Evolutionary conservation across 2,113 vertebrate genomes (phyloP), one percentile per base, ranked within the genome.

Genomic region (Urocitellus parryii): DNA sequence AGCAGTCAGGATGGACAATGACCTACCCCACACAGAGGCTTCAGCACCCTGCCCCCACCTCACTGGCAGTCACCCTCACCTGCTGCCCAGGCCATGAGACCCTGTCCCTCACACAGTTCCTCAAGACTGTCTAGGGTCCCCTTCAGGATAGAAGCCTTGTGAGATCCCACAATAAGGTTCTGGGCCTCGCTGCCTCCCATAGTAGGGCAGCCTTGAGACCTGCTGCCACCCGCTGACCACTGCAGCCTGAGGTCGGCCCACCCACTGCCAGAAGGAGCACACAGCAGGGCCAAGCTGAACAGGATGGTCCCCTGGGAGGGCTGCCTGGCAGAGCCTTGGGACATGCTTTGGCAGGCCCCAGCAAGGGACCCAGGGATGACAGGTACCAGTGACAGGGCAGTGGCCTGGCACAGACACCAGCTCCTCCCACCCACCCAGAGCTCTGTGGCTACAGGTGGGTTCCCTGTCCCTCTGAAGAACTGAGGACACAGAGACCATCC

Each of bases 91-190:
- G 87, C 16, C 24, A 2, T 2, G 24, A 83, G 39, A 9, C 34
- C 13, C 29, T 4, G 8, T 2, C 37, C 48, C 48, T 27, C 10
- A 11, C 12, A 29, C 51, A 73, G 48, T 10, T 22, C 8, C 22
- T 25, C 1, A 7, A 2, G 9, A 61, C 56, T 0, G 4, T 34
- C 67, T 9, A 1, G 22, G 6, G 10, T 25, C 24, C 56, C 45
- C 53, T 51, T 13, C 53, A 14, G 0, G 17, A 42, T 16, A 3
- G 34, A 8, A 39, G 17, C 29, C 29, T 34, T 0, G 1, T 24
- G 63, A 58, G 20, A 2, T 18, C 81, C 37, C 10, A 2, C 13
- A 76, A 56, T 1, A 48, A 42, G 72, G 27, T 16, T 67, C 42
- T 42, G 58, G 3, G 45, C 76, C 0, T 2, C 8, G 32, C 13